Base-by-base conservation (phyloP, 1,140 invertebrate genomes). In the Drosophila miranda region DNA sequence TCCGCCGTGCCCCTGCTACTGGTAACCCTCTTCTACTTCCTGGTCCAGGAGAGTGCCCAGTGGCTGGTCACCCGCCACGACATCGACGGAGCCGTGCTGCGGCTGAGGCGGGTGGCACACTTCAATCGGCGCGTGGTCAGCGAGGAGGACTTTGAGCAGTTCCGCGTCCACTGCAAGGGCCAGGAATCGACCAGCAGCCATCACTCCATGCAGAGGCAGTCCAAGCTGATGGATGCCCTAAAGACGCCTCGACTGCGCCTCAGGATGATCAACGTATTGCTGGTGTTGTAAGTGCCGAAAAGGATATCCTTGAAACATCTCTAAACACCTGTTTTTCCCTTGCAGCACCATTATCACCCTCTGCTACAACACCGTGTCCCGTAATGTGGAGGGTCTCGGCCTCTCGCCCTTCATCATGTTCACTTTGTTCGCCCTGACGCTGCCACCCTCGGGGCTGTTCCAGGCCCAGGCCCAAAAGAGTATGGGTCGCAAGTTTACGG, bases 61-160 rank as follows among this genome's bases (percentile, higher is more conserved):
- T 94, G 94, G 94, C 87, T 94, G n/a, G 89, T 94, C 14, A 93
- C 93, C 8, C 91, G 93, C 67, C 92, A 93, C 3, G 78, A 92
- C 13, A 81, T 91, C 2, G 91, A 93, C 13, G 90, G 93, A 34
- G 93, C 93, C 1, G 89, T 93, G 6, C 41, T 81, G 16, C 91
- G 93, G 41, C 91, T 94, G 53, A 56, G 83, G 41, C 87, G 75
- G 16, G 92, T 94, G 52, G 93, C 94, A 1, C 88, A 90, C 68
- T 89, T 93, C n/a, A 94, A 94, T 69, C 80, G 90, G 0, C 82
- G 83, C 21, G 57, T 55, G n/a, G 67, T 94, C 2, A 75, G 78
- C 14, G 87, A 91, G 3, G 60, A 90, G 23, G 77, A 90, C 9
- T 76, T 92, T 6, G 81, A 91, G 9, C 79, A 88, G 13, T 92